Evolutionary conservation across 2,797 vertebrate species (phyloP).

Genomic region (Sebastes elongatus): DNA sequence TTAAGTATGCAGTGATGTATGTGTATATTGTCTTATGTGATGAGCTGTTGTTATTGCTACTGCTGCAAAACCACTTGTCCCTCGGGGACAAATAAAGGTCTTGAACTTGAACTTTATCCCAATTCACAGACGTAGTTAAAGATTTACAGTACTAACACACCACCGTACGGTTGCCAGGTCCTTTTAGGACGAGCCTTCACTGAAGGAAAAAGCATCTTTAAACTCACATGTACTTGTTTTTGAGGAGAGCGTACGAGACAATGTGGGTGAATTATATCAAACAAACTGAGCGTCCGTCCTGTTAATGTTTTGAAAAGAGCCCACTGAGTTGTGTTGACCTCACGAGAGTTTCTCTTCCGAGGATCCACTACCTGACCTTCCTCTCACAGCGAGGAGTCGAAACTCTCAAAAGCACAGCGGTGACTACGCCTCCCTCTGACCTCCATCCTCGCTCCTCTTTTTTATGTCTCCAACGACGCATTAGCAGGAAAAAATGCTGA

Average conservation of each 20-base stretch:
- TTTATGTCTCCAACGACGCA: conserved; percentile 68
- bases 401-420: conserved; percentile 44
- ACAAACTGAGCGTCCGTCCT: background rate
- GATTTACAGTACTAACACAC: background rate
- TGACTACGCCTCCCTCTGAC: conserved; percentile 43
- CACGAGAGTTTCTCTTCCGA: conserved; percentile 5
- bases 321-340: conserved; percentile 4
- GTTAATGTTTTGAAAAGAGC: background rate
- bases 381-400: conserved; percentile 12
- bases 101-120: background rate
- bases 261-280: background rate
- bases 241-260: background rate
- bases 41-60: no score
- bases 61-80: no score
- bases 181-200: background rate
- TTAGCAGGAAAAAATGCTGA: conserved; percentile 69
- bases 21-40: no score
- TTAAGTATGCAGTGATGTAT: no score
- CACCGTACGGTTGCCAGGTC: background rate
- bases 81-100: no score
- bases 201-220: background rate
- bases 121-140: background rate
- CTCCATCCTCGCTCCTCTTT: conserved; percentile 54
- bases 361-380: conserved; percentile 46
- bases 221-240: background rate